Base-by-base conservation (phyloP, 2,797 vertebrate species). In the Petrocephalus schoutedeni region DNA sequence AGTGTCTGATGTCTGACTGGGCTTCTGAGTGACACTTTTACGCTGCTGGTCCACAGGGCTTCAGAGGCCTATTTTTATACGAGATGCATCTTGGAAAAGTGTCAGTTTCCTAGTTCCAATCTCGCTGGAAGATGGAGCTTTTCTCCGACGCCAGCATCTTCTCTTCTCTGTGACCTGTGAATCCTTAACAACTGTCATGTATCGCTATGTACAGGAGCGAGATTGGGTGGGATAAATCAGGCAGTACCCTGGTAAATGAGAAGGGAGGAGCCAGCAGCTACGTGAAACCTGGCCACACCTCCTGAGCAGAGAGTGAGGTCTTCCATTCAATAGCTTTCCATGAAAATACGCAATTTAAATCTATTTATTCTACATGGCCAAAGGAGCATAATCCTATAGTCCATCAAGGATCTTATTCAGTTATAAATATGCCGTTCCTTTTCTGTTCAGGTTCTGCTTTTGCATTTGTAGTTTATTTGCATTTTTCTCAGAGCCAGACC, bases 111-210 rank as follows among this genome's bases (percentile, higher is more conserved):
- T n/a, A n/a, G 19, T 57, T 41, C 36, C 2, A 7, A 57, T 88
- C 16, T 71, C 0, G 14, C 88, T 56, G 87, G 82, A 86, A 85
- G 51, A 64, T 77, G 80, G 77, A 87, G 85, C 86, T 77, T 49
- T 88, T 54, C 86, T 84, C 86, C 67, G 59, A 84, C 54, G 61
- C 28, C 1, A 87, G 54, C 87, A 91, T 89, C 93, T 91, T 90
- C 90, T 90, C 88, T 91, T 89, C 83, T 77, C 54, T 32, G 59
- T 91, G 89, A 92, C 90, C 89, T 87, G 89, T 67, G 87, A 89
- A 88, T 77, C 93, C 36, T 41, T 41, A 41, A 41, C 36, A 3
- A 41, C 93, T 94, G 93, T 93, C 93, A 91, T 88, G 90, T 91
- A 89, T 89, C 91, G 88, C 91, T 89, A 90, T 87, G 86, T 86